Percentiles rank a stretch among this genome's conserved stretches.
These are phyloP conservation scores for Antheraea pernyi DNA, from an alignment of 1,140 invertebrate genomes.

Conservation along the genomic window DNA sequence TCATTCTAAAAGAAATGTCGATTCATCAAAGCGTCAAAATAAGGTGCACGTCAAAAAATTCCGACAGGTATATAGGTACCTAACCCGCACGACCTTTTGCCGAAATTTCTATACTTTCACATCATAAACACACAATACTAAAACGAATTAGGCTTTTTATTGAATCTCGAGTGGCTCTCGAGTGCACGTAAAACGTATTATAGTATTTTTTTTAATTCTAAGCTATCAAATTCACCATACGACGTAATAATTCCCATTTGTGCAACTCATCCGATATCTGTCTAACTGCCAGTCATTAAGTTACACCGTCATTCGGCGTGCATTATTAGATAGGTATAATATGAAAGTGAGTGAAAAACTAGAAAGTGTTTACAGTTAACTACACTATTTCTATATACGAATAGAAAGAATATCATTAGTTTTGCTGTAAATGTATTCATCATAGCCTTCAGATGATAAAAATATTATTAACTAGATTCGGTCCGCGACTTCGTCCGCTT, in stretches of 20 bases:
- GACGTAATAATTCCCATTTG: conserved; percentile 40
- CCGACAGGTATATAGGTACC: conserved; percentile 34
- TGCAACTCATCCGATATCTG: conserved; percentile 40
- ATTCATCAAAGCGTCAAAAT: conserved; percentile 47
- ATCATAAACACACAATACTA: conserved; percentile 37
- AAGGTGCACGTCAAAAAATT: conserved; percentile 26
- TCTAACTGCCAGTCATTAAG: conserved; percentile 22
- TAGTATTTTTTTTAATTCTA: conserved; percentile 26
- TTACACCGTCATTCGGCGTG: conserved; percentile 23
- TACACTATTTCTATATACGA: too few species aligned
- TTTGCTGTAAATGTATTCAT: too few species aligned
- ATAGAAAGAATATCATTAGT: too few species aligned
- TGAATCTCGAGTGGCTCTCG: conserved; percentile 6
- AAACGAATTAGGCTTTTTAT: conserved; percentile 37
- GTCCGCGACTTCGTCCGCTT: too few species aligned
- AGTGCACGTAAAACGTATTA: conserved; percentile 10
- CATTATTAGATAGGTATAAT: conserved; percentile 12
- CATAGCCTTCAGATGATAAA: too few species aligned
- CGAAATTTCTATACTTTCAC: conserved; percentile 39
- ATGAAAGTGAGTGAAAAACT: conserved; percentile 15
- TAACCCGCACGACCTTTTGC: conserved; percentile 48
- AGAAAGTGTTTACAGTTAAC: conserved; percentile 12
- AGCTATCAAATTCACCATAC: conserved; percentile 29
- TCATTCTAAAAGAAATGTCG: conserved; percentile 30
- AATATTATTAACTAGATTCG: too few species aligned